Conservation (phyloP, 2,113 vertebrate species). For the Apaloderma vittatum region DNA sequence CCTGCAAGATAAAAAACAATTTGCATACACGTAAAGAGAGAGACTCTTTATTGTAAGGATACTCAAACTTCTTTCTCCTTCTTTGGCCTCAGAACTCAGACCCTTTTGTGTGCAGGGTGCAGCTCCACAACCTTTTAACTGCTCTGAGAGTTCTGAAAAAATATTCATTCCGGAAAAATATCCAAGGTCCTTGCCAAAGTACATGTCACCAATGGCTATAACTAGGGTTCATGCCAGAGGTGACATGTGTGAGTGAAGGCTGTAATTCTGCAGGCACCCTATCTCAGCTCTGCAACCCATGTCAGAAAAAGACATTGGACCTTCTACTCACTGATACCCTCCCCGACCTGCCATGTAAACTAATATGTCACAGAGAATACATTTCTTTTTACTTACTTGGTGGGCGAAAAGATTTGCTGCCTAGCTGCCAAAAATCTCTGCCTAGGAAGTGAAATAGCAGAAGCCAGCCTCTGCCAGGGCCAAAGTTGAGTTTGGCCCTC, state of each 20-base stretch:
- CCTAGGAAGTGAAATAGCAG: neutral
- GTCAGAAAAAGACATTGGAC: neutral
- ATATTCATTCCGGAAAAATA: too few species aligned
- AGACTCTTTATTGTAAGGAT: neutral
- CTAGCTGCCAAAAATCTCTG: neutral
- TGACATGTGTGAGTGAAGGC: constrained; percentile 20
- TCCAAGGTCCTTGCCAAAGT: neutral
- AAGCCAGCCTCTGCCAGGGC: neutral
- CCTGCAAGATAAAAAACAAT: neutral
- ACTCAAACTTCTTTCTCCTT: neutral
- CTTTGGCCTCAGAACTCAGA: neutral
- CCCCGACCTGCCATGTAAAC: neutral
- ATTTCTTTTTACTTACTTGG: constrained; percentile 4
- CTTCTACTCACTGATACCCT: neutral
- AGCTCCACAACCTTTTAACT: neutral
- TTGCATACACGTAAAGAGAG: neutral
- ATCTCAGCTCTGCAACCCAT: neutral
- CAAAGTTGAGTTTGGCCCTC: neutral
- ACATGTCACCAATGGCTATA: neutral
- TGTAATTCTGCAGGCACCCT: neutral
- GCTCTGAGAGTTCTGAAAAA: neutral
- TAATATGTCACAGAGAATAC: neutral
- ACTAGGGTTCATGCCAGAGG: neutral
- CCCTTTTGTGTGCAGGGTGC: neutral
- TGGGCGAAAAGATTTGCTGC: neutral